Percentiles rank a stretch among this genome's conserved stretches.
These are phyloP conservation scores for Cryptophagus acutangulus DNA, from an alignment of 2,888 invertebrate species.

Conservation along the genomic window DNA sequence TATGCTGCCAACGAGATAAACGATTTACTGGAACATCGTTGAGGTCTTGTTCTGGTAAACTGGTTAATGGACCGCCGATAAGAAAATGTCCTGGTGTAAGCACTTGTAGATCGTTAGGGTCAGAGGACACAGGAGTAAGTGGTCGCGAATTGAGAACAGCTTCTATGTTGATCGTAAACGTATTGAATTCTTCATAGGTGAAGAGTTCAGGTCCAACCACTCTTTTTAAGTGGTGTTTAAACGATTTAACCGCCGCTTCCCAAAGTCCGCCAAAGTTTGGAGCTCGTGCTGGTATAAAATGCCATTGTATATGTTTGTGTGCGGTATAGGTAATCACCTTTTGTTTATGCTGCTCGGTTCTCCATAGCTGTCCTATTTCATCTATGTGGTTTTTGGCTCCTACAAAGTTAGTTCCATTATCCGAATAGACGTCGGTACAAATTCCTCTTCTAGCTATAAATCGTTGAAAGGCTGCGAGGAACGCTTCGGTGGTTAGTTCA, in stretches of 20 bases:
- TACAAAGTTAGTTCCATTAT: too few species aligned
- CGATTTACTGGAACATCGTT: background rate
- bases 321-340: too few species aligned
- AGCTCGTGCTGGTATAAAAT: background rate
- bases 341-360: too few species aligned
- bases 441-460: too few species aligned
- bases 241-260: background rate
- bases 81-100: slow-evolving; percentile 1
- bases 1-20: background rate
- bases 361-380: too few species aligned
- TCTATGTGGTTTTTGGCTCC: too few species aligned
- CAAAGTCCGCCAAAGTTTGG: background rate
- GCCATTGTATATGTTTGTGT: too few species aligned
- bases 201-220: background rate
- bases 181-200: background rate
- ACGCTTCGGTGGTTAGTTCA: too few species aligned
- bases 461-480: too few species aligned
- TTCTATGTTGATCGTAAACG: background rate
- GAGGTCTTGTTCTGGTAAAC: background rate
- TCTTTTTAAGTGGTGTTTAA: background rate
- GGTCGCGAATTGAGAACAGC: background rate
- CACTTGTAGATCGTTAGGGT: background rate
- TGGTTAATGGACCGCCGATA: background rate
- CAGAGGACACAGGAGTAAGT: background rate
- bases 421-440: too few species aligned